These are phyloP conservation scores for Drosophila kambysellisi DNA, from an alignment of 2,888 invertebrate genomes.

Conservation along the genomic window DNA sequence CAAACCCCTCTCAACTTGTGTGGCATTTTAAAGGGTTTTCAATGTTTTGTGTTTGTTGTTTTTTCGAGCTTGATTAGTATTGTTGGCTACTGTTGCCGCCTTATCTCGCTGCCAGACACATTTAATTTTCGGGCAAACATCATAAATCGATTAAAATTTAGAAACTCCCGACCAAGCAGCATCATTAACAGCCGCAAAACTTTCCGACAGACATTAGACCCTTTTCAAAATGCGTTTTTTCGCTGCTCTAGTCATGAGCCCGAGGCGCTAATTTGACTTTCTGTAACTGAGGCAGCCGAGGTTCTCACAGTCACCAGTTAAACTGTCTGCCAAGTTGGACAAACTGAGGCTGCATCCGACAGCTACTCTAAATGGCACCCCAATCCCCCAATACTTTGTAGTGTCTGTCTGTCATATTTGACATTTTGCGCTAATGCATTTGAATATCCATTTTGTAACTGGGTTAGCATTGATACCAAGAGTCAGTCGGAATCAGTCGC, in stretches of 20 bases:
- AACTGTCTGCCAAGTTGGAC: constrained; percentile 35
- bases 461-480: constrained; percentile 41
- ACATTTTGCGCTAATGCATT: constrained; percentile 77
- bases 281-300: constrained; percentile 26
- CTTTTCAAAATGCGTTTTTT: constrained; percentile 56
- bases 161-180: constrained; percentile 46
- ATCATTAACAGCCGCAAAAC: constrained; percentile 76
- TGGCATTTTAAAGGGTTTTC: constrained; percentile 66
- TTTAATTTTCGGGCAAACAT: constrained; percentile 68
- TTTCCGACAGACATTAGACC: constrained; percentile 77
- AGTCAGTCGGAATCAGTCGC: constrained; percentile 2
- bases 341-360: constrained; percentile 53
- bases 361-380: constrained; percentile 38
- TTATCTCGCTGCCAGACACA: constrained; percentile 65
- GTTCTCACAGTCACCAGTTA: constrained; percentile 4
- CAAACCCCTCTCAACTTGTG: constrained; percentile 49
- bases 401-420: constrained; percentile 73
- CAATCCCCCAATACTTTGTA: constrained; percentile 36
- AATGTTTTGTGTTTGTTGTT: constrained; percentile 24
- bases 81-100: constrained; percentile 62
- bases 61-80: constrained; percentile 2
- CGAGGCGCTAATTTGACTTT: constrained; percentile 76
- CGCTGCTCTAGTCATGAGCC: constrained; percentile 25
- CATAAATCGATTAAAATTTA: constrained; percentile 76
- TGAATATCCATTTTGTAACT: constrained; percentile 64